Evolutionary conservation across 2,113 vertebrate genomes (phyloP).

Genomic region (Himantopus leucocephalus): DNA sequence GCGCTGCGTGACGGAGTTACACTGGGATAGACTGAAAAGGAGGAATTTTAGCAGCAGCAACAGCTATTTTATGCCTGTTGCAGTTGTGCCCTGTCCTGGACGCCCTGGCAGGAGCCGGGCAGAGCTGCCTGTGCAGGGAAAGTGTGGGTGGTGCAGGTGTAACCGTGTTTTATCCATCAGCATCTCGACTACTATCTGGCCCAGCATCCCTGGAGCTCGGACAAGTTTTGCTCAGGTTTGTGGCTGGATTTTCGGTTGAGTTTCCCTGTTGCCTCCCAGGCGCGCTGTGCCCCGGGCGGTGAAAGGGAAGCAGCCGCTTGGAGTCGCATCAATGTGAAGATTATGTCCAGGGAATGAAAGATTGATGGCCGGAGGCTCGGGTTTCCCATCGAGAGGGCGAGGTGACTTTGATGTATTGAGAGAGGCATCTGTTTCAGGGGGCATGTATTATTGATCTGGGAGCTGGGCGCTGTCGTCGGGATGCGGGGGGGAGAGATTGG

Average conservation of each 20-base stretch:
- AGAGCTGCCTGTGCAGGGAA: background rate
- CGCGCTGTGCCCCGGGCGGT: background rate
- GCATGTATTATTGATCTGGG: constrained; percentile 67
- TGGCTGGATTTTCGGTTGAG: background rate
- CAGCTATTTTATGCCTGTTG: background rate
- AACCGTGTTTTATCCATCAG: background rate
- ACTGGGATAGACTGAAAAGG: background rate
- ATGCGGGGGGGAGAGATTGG: background rate
- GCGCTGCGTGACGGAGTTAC: background rate
- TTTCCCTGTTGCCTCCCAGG: background rate
- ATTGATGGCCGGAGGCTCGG: constrained; percentile 54
- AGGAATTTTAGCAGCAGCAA: background rate
- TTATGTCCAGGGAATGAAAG: constrained; percentile 59
- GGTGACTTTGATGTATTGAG: background rate
- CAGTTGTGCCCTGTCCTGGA: background rate
- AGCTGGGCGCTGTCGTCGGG: background rate
- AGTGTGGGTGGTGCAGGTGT: background rate
- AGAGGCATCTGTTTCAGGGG: constrained; percentile 64
- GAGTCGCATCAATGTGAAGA: background rate
- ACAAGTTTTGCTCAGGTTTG: background rate
- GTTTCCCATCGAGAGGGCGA: constrained; percentile 20
- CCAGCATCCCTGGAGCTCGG: background rate
- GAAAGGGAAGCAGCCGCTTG: background rate
- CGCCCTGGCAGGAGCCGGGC: background rate
- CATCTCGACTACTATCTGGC: background rate